Conservation (phyloP, 2,113 vertebrate genomes). For the Psilopsiagon aymara region DNA sequence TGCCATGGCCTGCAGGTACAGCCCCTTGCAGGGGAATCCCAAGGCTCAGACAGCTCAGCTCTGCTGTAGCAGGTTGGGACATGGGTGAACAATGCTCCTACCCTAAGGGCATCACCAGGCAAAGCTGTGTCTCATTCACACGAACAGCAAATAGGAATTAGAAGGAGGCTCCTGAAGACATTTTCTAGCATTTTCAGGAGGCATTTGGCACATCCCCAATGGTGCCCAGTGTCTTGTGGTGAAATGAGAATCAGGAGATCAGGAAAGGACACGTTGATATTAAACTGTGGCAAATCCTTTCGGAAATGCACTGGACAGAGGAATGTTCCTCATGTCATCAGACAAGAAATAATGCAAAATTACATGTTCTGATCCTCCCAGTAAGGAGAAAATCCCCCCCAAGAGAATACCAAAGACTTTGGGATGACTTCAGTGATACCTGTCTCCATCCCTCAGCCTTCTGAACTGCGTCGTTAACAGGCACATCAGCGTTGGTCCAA, state of each 20-base stretch:
- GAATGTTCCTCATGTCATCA: not conserved
- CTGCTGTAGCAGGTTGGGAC: not conserved
- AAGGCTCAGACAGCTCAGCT: not conserved
- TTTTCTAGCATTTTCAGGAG: not conserved
- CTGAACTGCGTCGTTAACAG: conserved; percentile 70
- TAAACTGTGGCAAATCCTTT: not conserved
- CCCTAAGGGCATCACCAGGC: not conserved
- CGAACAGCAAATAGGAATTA: not conserved
- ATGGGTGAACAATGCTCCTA: not conserved
- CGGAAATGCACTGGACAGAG: not conserved
- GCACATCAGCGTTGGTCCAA: conserved; percentile 74
- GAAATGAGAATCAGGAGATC: not conserved
- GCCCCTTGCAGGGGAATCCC: not conserved
- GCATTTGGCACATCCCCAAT: not conserved
- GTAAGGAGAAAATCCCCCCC: not conserved
- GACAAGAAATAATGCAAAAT: not conserved
- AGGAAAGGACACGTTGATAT: not conserved
- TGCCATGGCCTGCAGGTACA: not conserved
- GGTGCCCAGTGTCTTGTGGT: not conserved
- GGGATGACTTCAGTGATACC: conserved; percentile 13
- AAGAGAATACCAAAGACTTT: not conserved
- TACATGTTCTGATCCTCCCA: not conserved
- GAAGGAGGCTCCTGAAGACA: not conserved
- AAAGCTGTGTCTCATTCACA: accelerated
- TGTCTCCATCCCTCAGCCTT: conserved; percentile 76